These are phyloP conservation scores for Patella depressa DNA, from an alignment of 2,888 invertebrate species.

Conservation along the genomic window DNA sequence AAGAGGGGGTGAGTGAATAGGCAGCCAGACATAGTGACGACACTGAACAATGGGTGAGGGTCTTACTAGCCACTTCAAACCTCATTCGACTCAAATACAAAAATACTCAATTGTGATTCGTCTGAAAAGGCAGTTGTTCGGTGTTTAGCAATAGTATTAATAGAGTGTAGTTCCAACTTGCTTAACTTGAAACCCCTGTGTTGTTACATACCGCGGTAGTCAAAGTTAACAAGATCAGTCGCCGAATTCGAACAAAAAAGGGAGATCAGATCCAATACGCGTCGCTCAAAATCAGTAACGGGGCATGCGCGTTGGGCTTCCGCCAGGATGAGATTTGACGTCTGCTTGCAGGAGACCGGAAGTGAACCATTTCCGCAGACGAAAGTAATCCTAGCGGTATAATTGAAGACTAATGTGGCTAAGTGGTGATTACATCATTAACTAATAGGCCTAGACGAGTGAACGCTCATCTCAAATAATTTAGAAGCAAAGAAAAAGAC, in stretches of 20 bases:
- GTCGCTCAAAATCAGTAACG: no score
- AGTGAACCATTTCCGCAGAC: not conserved
- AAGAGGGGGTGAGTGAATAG: constrained; percentile 36
- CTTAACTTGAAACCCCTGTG: not conserved
- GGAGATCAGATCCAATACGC: no score
- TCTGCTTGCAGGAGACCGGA: constrained; percentile 1
- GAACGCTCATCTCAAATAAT: no score
- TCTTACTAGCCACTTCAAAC: constrained; percentile 24
- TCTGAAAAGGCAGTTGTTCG: constrained; percentile 20
- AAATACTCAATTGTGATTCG: constrained; percentile 25
- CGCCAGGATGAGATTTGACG: not conserved
- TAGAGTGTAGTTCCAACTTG: constrained; percentile 20
- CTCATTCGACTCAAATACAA: constrained; percentile 30
- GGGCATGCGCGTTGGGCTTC: not conserved
- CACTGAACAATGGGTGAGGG: constrained; percentile 37
- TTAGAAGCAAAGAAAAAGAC: no score
- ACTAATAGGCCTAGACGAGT: no score
- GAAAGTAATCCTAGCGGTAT: not conserved
- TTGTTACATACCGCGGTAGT: constrained; percentile 19
- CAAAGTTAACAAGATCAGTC: constrained; percentile 18
- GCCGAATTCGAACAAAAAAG: not conserved
- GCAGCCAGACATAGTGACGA: constrained; percentile 51
- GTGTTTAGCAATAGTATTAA: constrained; percentile 20
- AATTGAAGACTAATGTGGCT: not conserved
- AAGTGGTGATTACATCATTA: not conserved